These are phyloP conservation scores for Drosophila antonietae DNA, from an alignment of 2,888 invertebrate species.

Conservation along the genomic window DNA sequence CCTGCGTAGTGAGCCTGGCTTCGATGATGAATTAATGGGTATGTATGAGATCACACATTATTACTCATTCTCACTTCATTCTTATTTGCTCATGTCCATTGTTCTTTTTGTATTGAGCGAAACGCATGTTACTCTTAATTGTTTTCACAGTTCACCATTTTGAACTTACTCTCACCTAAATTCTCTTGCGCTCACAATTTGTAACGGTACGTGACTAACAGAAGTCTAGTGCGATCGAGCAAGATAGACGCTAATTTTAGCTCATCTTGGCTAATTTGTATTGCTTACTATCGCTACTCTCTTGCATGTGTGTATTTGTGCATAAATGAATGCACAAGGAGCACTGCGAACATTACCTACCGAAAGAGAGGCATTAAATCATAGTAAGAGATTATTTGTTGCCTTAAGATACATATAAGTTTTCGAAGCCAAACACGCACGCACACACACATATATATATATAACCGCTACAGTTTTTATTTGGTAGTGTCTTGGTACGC, in stretches of 20 bases:
- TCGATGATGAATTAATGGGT: slow-evolving; percentile 87
- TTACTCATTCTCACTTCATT: too few relatives aligned
- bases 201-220: neutral
- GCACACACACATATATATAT: neutral
- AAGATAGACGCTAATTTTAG: slow-evolving; percentile 9
- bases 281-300: neutral
- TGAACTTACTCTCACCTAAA: neutral
- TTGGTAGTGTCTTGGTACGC: slow-evolving; percentile 57
- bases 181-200: neutral
- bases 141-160: neutral
- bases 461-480: slow-evolving; percentile 30
- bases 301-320: neutral
- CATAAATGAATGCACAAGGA: neutral
- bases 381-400: neutral
- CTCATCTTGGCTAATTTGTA: neutral
- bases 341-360: neutral
- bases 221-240: neutral
- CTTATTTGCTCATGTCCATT: neutral
- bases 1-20: slow-evolving; percentile 85
- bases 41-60: slow-evolving; percentile 61
- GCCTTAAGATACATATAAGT: too few relatives aligned
- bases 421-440: neutral
- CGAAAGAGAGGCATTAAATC: neutral
- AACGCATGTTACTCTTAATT: neutral
- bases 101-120: neutral